Base-by-base conservation (phyloP, 2,113 vertebrate genomes). In the Zapornia atra region DNA sequence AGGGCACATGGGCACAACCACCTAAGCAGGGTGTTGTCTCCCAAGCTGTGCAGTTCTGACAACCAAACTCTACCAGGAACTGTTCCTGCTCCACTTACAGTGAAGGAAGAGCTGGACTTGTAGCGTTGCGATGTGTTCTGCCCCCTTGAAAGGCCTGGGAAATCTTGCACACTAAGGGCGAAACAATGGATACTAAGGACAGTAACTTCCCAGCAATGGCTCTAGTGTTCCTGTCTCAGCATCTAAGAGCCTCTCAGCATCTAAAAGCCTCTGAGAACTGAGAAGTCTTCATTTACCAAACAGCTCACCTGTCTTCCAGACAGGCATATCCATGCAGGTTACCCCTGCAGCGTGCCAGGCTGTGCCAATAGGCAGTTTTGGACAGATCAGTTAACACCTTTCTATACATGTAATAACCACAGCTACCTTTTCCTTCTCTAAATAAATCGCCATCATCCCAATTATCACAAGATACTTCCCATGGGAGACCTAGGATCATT, bases 301-400 rank as follows among this genome's bases (percentile, higher is more conserved):
- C 4, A 5, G 59, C 26, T 68, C 81, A 68, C 19, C 15, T 15
- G 14, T 28, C 40, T 84, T 78, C 53, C 51, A 66, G 18, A 50
- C 44, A 88, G 40, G 18, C 59, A 57, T 1, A 2, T 44, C 54
- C 15, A 24, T 0, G 0, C 33, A 81, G 29, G 36, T 6, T 70
- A 57, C 44, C 38, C 8, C 11, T 4, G 1, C 42, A 63, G 42
- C 1, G 1, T 7, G 31, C 33, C 2, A 8, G 22, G 56, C 72
- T 34, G 31, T 3, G 2, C 60, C 4, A 0, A 38, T 0, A 78
- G 14, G 10, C 33, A 70, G 24, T 42, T 85, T 38, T 50, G 40
- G 71, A 46, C 15, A 69, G 59, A 69, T 20, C 21, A 28, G 0
- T 38, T 7, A 63, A 77, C 44, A 48, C 10, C 48, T 26, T 64